Base-by-base conservation (phyloP, 2,113 vertebrate genomes). In the Cyprinodon brontotheroides region DNA sequence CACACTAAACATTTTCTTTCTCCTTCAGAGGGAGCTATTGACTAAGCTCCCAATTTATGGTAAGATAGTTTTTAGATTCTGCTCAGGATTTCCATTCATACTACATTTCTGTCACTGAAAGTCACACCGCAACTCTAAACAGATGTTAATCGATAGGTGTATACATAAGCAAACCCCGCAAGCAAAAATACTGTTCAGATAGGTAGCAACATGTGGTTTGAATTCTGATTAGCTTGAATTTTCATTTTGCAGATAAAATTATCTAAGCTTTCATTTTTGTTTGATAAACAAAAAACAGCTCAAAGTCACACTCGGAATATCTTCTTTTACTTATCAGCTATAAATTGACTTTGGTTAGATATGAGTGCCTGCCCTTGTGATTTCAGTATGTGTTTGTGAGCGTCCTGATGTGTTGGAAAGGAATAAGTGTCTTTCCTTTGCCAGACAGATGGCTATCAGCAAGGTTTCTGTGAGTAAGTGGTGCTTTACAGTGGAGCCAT, bases 381-480 rank as follows among this genome's bases (percentile, higher is more conserved):
- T 76, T 79, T 74, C 67, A 68, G 40, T 60, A n/a, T 76, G 73
- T 65, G 70, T 88, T 68, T 87, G 81, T 73, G 61, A 84, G 82
- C 7, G 11, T 76, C 71, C 72, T 79, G 85, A 84, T 86, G 85
- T 79, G 78, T 68, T 65, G 76, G 79, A 72, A 84, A 87, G 86
- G 80, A 79, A 83, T 88, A 69, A 81, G 81, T 59, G 78, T 72
- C 80, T 85, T 70, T 77, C 77, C n/a, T 74, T 82, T 64, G 79
- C 74, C 80, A 88, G 89, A 89, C 89, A 90, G 88, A 92, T 90
- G 89, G 88, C 89, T 79, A 90, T 90, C 89, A 87, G 87, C 72
- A 57, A 82, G 83, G 83, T 85, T 86, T 85, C 82, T 81, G 84
- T 81, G 85, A 88, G 75, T 75, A 77, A 89, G 87, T 77, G 85